Evolutionary conservation across 2,113 vertebrate genomes (phyloP), one percentile per base, ranked within the genome.

Genomic region (Halcyon senegalensis): DNA sequence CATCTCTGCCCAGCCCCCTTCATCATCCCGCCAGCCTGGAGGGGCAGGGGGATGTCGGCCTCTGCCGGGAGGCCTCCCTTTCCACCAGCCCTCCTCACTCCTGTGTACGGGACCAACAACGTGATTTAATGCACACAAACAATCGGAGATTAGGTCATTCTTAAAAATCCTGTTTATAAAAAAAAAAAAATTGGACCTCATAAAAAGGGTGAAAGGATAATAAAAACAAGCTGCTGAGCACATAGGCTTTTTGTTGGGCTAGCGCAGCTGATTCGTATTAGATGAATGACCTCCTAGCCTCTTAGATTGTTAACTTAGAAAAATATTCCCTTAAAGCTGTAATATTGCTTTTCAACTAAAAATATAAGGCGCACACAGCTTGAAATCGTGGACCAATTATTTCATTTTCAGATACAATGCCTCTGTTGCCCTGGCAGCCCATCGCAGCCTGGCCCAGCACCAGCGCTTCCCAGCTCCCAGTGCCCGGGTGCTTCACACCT

Each of bases 141-240:
- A 98, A 97, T 97, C 56, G 60, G 95, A 98, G 98, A 98, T 98
- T 98, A 98, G 98, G 98, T 98, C 98, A 98, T 98, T 98, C 98
- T 98, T 98, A 96, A 98, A 98, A 98, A 98, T 97, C 96, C 96
- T 98, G 97, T 98, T 98, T 98, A 98, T 98, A 56, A 74, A 96
- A 98, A 97, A 98, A 97, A 98, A 97, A 98, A 98, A 98, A 97
- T 97, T 97, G 97, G 97, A 97, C 96, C 98, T 98, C 98, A 97
- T 98, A 98, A 98, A 98, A 98, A 98, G 97, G 97, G 98, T 97
- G 97, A 98, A 98, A 98, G 97, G 97, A 97, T 98, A 98, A 98
- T 98, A 98, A 98, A 98, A 98, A 97, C 98, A 98, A 98, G 98
- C 98, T 98, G 98, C 90, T 23, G 96, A 97, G 97, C 96, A 98